Base-by-base conservation (phyloP, 2,113 vertebrate species). In the Lichenostomus cassidix region DNA sequence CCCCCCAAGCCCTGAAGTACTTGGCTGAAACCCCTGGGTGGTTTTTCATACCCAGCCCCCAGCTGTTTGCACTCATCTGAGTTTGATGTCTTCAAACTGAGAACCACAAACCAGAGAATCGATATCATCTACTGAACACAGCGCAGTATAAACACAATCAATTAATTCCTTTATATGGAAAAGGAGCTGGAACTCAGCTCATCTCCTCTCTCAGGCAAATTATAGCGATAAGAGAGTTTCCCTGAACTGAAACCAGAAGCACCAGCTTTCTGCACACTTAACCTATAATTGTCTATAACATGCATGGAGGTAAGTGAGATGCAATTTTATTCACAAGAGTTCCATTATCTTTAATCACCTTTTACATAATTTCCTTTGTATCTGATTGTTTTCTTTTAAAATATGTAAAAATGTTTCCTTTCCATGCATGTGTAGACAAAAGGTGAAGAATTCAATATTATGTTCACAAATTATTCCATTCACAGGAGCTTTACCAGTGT, bases 131-230 rank as follows among this genome's bases (percentile, higher is more conserved):
- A 67, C 65, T 37, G 76, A 94, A 74, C 69, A 85, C 63, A 63
- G 85, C 10, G 20, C 50, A 87, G 56, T 44, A 81, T 89, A 87
- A 95, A 92, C 60, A 56, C 77, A 79, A 89, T 76, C 65, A 89
- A 84, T 93, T 96, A 91, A 91, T 89, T 89, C 69, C 87, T 94
- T 96, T 92, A 46, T 95, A 69, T 58, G 67, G 81, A 83, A 82
- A 89, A 96, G 41, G 81, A 87, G 58, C 47, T 79, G 89, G 58
- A 91, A 94, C 64, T 84, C 83, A 83, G 31, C 83, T 87, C 73
- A 37, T 89, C 44, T 68, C n/a, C 53, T 69, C 53, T 91, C 87
- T 83, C 75, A 33, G 55, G 46, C 46, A 87, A 89, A 94, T 92
- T 84, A 91, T 25, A 78, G 39, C 0, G 27, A 75, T 87, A 90